These are phyloP conservation scores for Labroides dimidiatus DNA, from an alignment of 2,797 vertebrate genomes.

Conservation along the genomic window DNA sequence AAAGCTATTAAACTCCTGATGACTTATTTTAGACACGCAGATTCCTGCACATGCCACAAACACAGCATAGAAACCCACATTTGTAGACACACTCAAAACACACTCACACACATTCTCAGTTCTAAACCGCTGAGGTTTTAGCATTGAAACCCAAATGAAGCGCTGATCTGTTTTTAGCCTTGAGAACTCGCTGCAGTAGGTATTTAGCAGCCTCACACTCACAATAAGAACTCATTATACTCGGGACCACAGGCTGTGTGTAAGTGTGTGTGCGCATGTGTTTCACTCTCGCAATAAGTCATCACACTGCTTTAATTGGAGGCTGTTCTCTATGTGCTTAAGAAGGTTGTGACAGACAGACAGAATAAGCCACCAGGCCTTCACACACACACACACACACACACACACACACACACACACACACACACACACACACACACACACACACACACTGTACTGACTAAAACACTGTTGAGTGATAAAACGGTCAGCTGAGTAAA, in stretches of 20 bases:
- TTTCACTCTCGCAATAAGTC: constrained; percentile 50
- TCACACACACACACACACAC: too few species aligned
- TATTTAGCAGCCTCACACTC: constrained; percentile 51
- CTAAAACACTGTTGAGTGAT: too few species aligned
- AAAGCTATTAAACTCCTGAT: constrained; percentile 49
- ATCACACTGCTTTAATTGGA: constrained; percentile 65
- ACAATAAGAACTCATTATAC: constrained; percentile 68
- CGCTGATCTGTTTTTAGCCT: constrained; percentile 61
- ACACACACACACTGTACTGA: neutral
- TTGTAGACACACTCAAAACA: constrained; percentile 4
- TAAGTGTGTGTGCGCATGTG: constrained; percentile 14
- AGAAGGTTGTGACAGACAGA: constrained; percentile 20
- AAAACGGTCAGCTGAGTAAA: too few species aligned
- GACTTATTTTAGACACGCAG: constrained; percentile 36
- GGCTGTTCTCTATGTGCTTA: constrained; percentile 37
- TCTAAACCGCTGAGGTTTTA: constrained; percentile 27
- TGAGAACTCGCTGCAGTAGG: constrained; percentile 48
- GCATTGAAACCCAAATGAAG: constrained; percentile 55
- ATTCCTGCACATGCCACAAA: neutral
- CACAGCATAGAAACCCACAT: neutral
- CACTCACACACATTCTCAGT: neutral
- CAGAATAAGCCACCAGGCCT: neutral
- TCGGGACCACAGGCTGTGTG: constrained; percentile 54
- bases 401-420: neutral
- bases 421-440: neutral